A percentile compares a stretch with the other conserved stretches of the same genome.
Conservation (phyloP, 1,140 invertebrate genomes). For the Lordiphosa collinella region DNA sequence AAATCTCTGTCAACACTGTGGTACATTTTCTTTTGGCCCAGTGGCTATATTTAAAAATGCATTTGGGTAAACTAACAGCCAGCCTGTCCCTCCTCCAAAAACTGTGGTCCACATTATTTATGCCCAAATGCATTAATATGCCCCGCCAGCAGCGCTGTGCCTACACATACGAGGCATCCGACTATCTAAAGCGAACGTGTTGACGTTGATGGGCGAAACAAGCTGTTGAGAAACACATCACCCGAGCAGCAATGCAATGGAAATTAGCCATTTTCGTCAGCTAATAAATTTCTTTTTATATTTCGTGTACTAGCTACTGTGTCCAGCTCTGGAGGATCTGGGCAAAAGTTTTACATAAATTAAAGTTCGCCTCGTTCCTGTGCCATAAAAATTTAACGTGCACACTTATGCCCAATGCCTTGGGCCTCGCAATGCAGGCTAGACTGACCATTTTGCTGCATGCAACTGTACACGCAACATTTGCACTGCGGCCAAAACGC, state of each 20-base stretch:
- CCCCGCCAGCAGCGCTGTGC: conserved; percentile 1
- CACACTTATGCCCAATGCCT: conserved; percentile 49
- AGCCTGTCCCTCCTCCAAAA: background rate
- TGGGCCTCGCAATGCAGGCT: background rate
- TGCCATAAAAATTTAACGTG: conserved; percentile 68
- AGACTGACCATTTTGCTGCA: conserved; percentile 14
- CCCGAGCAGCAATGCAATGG: conserved; percentile 15
- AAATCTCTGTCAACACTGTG: too few relatives aligned
- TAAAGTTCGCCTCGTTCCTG: conserved; percentile 33
- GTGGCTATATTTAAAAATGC: conserved; percentile 36
- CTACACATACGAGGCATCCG: background rate
- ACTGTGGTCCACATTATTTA: conserved; percentile 42
- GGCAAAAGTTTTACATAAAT: conserved; percentile 56
- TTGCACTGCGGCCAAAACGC: conserved; percentile 50
- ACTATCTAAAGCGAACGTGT: conserved; percentile 25
- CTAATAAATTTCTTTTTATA: conserved; percentile 50
- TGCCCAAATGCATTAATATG: conserved; percentile 54
- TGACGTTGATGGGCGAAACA: conserved; percentile 39
- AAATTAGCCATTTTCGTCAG: conserved; percentile 54
- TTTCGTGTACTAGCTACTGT: conserved; percentile 23
- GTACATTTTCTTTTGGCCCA: too few relatives aligned
- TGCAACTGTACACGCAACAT: conserved; percentile 46
- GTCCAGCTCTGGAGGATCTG: conserved; percentile 15
- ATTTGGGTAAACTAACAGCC: conserved; percentile 24
- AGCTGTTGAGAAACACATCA: conserved; percentile 43